Evolutionary conservation across 1,140 invertebrate species (phyloP).

Genomic region (Coboldia fuscipes): DNA sequence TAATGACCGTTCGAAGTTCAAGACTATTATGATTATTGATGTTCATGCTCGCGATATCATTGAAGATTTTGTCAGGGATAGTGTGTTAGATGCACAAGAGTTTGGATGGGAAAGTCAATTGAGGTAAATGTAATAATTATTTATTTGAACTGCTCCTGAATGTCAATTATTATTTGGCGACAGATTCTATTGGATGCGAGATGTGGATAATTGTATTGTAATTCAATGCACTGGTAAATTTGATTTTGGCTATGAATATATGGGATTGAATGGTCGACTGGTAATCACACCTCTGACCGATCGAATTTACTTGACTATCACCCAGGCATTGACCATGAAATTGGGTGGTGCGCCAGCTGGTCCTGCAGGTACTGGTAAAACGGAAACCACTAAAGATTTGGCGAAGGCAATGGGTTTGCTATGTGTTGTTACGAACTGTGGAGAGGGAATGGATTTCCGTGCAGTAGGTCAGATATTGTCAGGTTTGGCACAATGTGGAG

Average conservation of each 20-base stretch:
- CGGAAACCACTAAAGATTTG: slow-evolving; percentile 76
- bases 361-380: slow-evolving; percentile 62
- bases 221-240: slow-evolving; percentile 69
- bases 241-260: slow-evolving; percentile 85
- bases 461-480: slow-evolving; percentile 68
- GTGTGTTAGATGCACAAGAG: slow-evolving; percentile 57
- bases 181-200: slow-evolving; percentile 73
- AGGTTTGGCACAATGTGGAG: slow-evolving; percentile 49
- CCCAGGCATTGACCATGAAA: slow-evolving; percentile 73
- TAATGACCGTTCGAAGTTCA: slow-evolving; percentile 72
- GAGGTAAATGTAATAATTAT: too few species aligned
- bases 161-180: too few species aligned
- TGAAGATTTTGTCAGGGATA: slow-evolving; percentile 67
- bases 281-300: slow-evolving; percentile 84
- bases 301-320: slow-evolving; percentile 76
- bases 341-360: slow-evolving; percentile 71
- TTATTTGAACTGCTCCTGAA: too few species aligned
- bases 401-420: slow-evolving; percentile 70
- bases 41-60: slow-evolving; percentile 79
- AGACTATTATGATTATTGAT: slow-evolving; percentile 70
- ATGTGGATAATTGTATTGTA: slow-evolving; percentile 57
- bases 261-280: slow-evolving; percentile 74
- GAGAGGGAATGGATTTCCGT: slow-evolving; percentile 75
- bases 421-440: slow-evolving; percentile 80
- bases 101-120: slow-evolving; percentile 88